phyloP scores from a whole-genome alignment of 1,140 invertebrate genomes.

The Drosophila gunungcola region DNA sequence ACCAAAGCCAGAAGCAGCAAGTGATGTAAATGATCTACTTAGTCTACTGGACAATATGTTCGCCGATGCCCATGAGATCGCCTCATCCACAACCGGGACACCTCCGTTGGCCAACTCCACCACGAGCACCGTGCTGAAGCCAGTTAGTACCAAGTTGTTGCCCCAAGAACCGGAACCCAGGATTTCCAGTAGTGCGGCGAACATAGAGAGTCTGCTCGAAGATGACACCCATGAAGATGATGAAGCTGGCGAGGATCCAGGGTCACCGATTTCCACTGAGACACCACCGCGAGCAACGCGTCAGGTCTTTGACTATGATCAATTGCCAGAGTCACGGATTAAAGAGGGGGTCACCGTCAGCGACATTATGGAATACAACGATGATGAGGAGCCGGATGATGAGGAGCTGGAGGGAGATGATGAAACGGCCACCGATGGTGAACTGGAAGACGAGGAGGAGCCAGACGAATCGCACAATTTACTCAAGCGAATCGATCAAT shows the following conservation, averaged over 20 bases:
- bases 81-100: conserved; percentile 29
- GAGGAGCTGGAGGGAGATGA: conserved; percentile 36
- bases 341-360: conserved; percentile 45
- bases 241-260: conserved; percentile 33
- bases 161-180: conserved; percentile 70
- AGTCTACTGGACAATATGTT: conserved; percentile 80
- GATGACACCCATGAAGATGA: conserved; percentile 27
- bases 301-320: conserved; percentile 83
- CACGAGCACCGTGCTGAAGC: conserved; percentile 54
- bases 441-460: conserved; percentile 36
- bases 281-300: conserved; percentile 64
- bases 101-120: conserved; percentile 17
- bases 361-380: conserved; percentile 29
- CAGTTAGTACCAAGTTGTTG: conserved; percentile 55
- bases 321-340: conserved; percentile 79
- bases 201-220: conserved; percentile 52
- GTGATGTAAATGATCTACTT: conserved; percentile 72
- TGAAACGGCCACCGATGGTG: conserved; percentile 22
- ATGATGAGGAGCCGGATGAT: conserved; percentile 40
- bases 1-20: conserved; percentile 13
- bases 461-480: conserved; percentile 57
- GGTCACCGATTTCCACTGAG: conserved; percentile 59
- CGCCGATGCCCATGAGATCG: conserved; percentile 67
- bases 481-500: conserved; percentile 78
- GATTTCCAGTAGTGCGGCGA: conserved; percentile 55